phyloP scores from a whole-genome alignment of 2,888 invertebrate species.

The Nipponacmea schrenckii region DNA sequence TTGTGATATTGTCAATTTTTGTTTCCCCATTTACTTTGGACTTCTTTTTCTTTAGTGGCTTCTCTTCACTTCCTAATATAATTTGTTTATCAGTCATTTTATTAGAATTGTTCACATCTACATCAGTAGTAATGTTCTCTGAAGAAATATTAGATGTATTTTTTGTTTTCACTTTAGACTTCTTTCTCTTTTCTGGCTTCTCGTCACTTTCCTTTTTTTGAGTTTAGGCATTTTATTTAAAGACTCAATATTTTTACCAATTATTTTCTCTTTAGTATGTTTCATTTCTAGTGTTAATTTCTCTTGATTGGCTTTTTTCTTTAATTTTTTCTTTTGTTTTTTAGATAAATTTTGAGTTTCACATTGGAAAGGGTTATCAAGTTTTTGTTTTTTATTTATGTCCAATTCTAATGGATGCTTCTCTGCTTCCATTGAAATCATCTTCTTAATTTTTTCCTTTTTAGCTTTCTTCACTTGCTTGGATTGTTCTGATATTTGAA shows the following conservation, averaged over 20 bases:
- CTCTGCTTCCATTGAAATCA: background rate
- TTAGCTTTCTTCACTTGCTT: background rate
- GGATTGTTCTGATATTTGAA: slow-evolving; percentile 2
- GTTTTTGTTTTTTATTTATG: background rate
- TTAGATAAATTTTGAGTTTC: background rate
- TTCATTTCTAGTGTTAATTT: background rate
- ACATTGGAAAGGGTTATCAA: background rate
- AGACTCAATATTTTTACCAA: too few species aligned
- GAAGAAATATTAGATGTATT: too few species aligned
- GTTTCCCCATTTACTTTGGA: slow-evolving; percentile 26
- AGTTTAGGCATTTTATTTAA: too few species aligned
- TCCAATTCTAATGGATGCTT: background rate
- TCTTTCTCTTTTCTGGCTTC: too few species aligned
- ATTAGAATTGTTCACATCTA: too few species aligned
- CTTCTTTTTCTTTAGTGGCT: slow-evolving; percentile 32
- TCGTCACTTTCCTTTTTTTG: too few species aligned
- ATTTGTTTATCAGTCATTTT: too few species aligned
- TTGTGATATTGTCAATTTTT: background rate
- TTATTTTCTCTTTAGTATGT: background rate
- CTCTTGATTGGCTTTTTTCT: background rate
- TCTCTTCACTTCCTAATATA: slow-evolving; percentile 22
- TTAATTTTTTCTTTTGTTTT: background rate
- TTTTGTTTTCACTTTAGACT: too few species aligned
- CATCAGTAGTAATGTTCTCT: too few species aligned
- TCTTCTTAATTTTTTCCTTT: slow-evolving; percentile 11